Percentiles rank a stretch among this genome's conserved stretches.
phyloP scores from a whole-genome alignment of 1,140 invertebrate genomes.

The Zaprionus kolodkinae region DNA sequence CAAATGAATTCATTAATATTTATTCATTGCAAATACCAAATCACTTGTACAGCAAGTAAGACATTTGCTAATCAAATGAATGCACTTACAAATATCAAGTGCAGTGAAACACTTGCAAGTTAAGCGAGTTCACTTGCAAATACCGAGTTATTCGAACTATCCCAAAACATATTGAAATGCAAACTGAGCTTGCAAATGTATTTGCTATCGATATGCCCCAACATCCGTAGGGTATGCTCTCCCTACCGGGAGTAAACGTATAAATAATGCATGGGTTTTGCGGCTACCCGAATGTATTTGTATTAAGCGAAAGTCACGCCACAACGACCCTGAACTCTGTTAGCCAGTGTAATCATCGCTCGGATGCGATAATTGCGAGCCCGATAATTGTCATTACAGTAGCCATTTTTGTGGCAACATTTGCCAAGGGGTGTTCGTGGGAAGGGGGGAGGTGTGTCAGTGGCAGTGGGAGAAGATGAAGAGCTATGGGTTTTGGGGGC shows the following conservation, averaged over 20 bases:
- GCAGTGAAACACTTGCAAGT: not conserved
- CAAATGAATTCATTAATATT: too few relatives aligned
- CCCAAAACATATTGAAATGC: not conserved
- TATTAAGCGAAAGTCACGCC: constrained; percentile 18
- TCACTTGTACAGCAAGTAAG: not conserved
- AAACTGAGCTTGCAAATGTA: not conserved
- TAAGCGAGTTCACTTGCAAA: not conserved
- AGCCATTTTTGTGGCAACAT: constrained; percentile 24
- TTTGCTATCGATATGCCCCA: not conserved
- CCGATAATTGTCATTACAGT: constrained; percentile 49
- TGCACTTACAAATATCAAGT: not conserved
- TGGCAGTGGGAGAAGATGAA: not conserved
- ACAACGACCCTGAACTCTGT: constrained; percentile 19
- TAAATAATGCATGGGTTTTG: constrained; percentile 6
- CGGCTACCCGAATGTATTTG: not conserved
- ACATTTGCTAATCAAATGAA: not conserved
- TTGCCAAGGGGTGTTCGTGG: too few relatives aligned
- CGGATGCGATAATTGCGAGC: constrained; percentile 39
- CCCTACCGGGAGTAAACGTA: not conserved
- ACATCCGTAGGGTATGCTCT: not conserved
- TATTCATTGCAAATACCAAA: not conserved
- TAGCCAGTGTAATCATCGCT: constrained; percentile 36
- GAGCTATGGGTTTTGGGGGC: not conserved
- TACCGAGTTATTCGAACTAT: not conserved
- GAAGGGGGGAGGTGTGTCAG: not conserved